A percentile compares a stretch with the other conserved stretches of the same genome.
Evolutionary conservation across 2,888 invertebrate genomes (phyloP).

Genomic region (Theretra japonica): DNA sequence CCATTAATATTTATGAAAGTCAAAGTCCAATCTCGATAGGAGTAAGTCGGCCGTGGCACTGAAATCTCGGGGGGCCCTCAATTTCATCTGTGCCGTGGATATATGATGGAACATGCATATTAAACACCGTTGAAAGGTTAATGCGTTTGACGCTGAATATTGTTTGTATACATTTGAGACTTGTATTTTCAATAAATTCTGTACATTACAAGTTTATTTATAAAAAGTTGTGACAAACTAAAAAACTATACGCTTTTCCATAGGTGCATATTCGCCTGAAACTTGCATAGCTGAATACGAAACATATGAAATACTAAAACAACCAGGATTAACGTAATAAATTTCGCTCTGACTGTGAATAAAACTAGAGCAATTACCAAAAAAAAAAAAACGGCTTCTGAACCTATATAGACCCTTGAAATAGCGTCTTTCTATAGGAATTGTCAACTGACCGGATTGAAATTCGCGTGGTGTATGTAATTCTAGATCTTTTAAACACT

Average conservation of each 20-base stretch:
- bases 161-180: conserved; percentile 23
- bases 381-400: background rate
- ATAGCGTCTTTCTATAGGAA: background rate
- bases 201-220: background rate
- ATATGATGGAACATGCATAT: conserved; percentile 16
- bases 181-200: conserved; percentile 1
- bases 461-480: background rate
- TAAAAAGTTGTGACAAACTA: background rate
- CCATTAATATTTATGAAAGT: conserved; percentile 15
- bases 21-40: conserved; percentile 21
- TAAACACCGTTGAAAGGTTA: conserved; percentile 22
- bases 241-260: background rate
- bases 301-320: too few species aligned
- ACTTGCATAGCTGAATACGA: background rate
- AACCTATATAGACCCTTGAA: background rate
- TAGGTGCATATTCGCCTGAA: too few species aligned
- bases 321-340: too few species aligned
- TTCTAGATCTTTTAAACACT: conserved; percentile 1
- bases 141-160: conserved; percentile 10
- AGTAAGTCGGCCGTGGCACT: conserved; percentile 5
- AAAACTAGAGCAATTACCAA: too few species aligned
- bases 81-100: conserved; percentile 11
- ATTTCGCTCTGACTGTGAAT: too few species aligned
- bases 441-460: background rate
- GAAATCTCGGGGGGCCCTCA: conserved; percentile 17